Conservation (phyloP, 2,113 vertebrate genomes). For the Holacanthus passer region DNA sequence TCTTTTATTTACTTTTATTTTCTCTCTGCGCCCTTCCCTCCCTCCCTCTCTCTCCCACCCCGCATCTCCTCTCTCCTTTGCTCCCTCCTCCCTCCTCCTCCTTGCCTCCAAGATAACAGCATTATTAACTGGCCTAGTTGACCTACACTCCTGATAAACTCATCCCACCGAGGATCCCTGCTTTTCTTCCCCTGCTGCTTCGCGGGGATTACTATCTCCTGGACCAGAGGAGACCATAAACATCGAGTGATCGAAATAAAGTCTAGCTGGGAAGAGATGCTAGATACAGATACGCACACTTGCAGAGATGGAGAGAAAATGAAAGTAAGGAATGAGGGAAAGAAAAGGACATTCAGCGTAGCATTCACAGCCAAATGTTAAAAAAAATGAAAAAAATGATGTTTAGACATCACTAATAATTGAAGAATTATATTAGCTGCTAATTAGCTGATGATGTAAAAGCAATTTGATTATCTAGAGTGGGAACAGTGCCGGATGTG, state of each 20-base stretch:
- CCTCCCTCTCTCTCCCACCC: conserved; percentile 26
- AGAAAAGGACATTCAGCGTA: conserved; percentile 23
- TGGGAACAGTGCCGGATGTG: conserved; percentile 70
- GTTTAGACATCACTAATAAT: conserved; percentile 74
- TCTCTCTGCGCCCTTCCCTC: conserved; percentile 37
- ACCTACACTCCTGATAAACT: conserved; percentile 80
- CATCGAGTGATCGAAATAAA: conserved; percentile 61
- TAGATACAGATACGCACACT: conserved; percentile 36
- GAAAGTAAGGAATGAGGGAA: conserved; percentile 1
- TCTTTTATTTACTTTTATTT: conserved; percentile 71
- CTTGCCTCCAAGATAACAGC: conserved; percentile 77
- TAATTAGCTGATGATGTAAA: conserved; percentile 79
- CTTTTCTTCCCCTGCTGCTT: conserved; percentile 62
- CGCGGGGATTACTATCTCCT: conserved; percentile 69
- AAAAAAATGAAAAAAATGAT: conserved; percentile 76
- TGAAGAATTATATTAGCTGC: conserved; percentile 76
- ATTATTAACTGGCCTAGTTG: conserved; percentile 83
- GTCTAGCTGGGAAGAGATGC: conserved; percentile 55
- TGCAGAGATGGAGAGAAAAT: conserved; percentile 23
- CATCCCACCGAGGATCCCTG: conserved; percentile 69
- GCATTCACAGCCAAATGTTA: conserved; percentile 44
- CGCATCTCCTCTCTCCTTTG: conserved; percentile 23
- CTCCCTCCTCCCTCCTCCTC: conserved; percentile 38
- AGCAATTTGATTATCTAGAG: conserved; percentile 77
- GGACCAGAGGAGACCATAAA: conserved; percentile 66